Base-by-base conservation (phyloP, 2,113 vertebrate species). In the Chaetodon trifascialis region DNA sequence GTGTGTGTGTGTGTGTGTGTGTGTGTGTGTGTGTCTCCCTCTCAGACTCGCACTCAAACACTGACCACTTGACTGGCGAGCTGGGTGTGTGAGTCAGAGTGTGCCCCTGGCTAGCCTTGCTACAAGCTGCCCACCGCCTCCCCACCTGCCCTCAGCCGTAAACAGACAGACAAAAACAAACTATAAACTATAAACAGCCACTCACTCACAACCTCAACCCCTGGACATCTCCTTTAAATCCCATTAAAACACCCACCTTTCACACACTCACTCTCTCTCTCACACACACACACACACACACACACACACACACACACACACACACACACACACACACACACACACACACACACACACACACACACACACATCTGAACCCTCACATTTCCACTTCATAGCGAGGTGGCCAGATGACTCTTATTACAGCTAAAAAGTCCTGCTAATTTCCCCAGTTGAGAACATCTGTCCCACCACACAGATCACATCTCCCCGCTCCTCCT, bases 391-490 rank as follows among this genome's bases (percentile, higher is more conserved):
- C 88, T 89, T 82, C 72, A 78, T 84, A 89, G 77, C 73, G 80
- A 79, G 84, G 51, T 65, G 64, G 34, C 60, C 79, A 87, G 88
- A 89, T 79, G 79, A 88, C 79, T 91, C 86, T 83, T 89, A 89
- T 89, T 81, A 91, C 62, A 64, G 64, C 79, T 83, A 65, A 81
- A 89, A 91, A 88, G 72, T 90, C 83, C 59, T 69, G 89, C 93
- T 94, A 92, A 94, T 95, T 93, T 93, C 68, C 82, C 82, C 64
- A 46, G 59, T 69, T 40, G 75, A 65, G 58, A 94, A 91, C 92
- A 94, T 94, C 89, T 92, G 93, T 80, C 89, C 80, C 8, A 40
- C 68, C 42, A 71, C 80, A 87, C 82, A 93, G 86, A 90, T 85
- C 89, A 82, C 19, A 89, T 86, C 88, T 79, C 83, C 65, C 82